Percentiles rank a stretch among this genome's conserved stretches.
These are phyloP conservation scores for Microdon myrmicae DNA, from an alignment of 2,888 invertebrate species.

Conservation along the genomic window DNA sequence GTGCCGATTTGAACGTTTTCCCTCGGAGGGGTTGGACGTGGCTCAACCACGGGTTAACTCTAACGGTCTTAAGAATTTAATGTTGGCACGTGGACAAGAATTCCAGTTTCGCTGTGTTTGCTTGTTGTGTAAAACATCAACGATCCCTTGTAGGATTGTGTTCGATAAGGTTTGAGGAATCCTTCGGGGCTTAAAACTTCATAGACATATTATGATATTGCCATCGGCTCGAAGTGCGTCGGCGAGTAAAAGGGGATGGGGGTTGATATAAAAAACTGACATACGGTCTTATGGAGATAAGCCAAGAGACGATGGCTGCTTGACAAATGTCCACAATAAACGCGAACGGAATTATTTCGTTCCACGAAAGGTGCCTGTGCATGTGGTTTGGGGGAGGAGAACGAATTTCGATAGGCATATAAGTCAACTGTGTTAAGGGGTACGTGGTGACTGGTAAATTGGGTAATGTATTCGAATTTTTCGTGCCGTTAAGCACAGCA, in stretches of 20 bases:
- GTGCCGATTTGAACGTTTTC: constrained; percentile 34
- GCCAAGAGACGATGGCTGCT: constrained; percentile 39
- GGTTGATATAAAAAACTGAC: constrained; percentile 27
- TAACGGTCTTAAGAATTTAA: constrained; percentile 40
- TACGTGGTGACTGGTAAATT: too few species aligned
- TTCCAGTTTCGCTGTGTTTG: not conserved
- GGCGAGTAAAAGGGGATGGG: not conserved
- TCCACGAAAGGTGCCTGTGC: constrained; percentile 3
- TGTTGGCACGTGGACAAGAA: constrained; percentile 42
- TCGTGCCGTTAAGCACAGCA: too few species aligned
- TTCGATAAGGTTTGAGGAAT: constrained; percentile 40
- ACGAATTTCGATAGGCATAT: too few species aligned
- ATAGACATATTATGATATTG: too few species aligned
- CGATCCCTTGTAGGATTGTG: constrained; percentile 41
- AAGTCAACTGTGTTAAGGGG: constrained; percentile 2
- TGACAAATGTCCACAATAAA: constrained; percentile 52
- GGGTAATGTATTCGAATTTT: too few species aligned
- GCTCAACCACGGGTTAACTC: not conserved
- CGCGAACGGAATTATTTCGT: constrained; percentile 39
- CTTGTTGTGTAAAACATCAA: constrained; percentile 25
- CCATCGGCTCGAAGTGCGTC: constrained; percentile 38
- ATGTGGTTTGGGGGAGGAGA: not conserved
- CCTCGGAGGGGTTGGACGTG: constrained; percentile 23
- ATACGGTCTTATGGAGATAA: constrained; percentile 52
- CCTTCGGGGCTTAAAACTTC: constrained; percentile 38